Evolutionary conservation across 1,140 invertebrate genomes (phyloP).

Genomic region (Panagrolaimus sp.): DNA sequence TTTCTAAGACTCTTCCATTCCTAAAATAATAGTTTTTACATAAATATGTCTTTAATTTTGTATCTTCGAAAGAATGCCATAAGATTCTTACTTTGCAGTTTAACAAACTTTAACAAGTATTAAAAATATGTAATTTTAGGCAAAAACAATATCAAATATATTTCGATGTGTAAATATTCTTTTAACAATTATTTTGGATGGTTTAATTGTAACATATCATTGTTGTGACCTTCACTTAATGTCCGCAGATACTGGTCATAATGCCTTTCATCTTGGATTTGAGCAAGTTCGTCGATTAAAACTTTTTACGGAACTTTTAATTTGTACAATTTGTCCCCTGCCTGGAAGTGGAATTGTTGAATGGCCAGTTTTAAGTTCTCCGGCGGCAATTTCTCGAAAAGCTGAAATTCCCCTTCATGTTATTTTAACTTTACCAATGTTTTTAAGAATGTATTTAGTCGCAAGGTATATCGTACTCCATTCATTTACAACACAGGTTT

Average conservation of each 20-base stretch:
- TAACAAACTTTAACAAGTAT: too few species aligned
- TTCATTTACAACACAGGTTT: slow-evolving; percentile 82
- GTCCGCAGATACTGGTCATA: slow-evolving; percentile 49
- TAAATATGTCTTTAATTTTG: slow-evolving; percentile 17
- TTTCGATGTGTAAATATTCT: slow-evolving; percentile 35
- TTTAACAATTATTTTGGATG: slow-evolving; percentile 45
- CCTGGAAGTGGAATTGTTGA: slow-evolving; percentile 37
- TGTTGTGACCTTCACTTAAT: slow-evolving; percentile 47
- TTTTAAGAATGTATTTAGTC: slow-evolving; percentile 94
- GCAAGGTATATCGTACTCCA: slow-evolving; percentile 97
- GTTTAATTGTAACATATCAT: slow-evolving; percentile 46
- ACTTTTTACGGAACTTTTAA: slow-evolving; percentile 41
- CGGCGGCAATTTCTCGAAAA: not conserved
- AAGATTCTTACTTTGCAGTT: not conserved
- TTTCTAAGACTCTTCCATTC: too few species aligned
- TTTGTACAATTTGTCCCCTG: slow-evolving; percentile 53
- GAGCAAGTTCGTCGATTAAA: slow-evolving; percentile 39
- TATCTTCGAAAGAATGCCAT: not conserved
- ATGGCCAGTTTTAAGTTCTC: slow-evolving; percentile 38
- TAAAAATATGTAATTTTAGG: slow-evolving; percentile 2
- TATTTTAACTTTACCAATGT: slow-evolving; percentile 94
- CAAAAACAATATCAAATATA: not conserved
- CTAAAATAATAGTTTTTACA: not conserved
- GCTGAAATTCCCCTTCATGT: slow-evolving; percentile 68
- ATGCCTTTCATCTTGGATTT: slow-evolving; percentile 31